phyloP scores from a whole-genome alignment of 2,888 invertebrate genomes.

The Holacanthella duospinosa region DNA sequence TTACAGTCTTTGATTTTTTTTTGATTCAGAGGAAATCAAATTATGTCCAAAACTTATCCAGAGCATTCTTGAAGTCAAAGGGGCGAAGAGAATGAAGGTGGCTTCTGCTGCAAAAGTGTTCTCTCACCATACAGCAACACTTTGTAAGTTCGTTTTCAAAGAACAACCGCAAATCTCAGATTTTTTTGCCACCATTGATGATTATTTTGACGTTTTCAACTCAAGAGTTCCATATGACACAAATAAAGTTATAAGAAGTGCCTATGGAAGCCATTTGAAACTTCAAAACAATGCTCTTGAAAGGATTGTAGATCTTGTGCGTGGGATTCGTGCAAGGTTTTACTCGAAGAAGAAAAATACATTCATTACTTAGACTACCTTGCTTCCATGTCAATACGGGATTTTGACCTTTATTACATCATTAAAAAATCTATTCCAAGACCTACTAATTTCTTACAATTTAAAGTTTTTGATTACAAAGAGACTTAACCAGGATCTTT shows the following conservation, averaged over 20 bases:
- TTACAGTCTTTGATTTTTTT: no score
- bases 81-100: neutral
- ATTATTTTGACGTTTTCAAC: neutral
- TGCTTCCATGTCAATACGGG: neutral
- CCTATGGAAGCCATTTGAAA: neutral
- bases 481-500: neutral
- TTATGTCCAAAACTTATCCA: neutral
- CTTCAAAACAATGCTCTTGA: neutral
- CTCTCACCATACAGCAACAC: neutral
- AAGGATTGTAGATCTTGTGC: neutral
- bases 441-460: neutral
- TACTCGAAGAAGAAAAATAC: neutral
- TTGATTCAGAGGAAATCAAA: neutral
- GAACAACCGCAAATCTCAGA: neutral
- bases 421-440: neutral
- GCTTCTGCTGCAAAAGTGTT: neutral
- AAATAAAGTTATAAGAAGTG: neutral
- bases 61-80: neutral
- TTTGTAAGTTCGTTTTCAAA: neutral
- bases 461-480: neutral
- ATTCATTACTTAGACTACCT: no score
- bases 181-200: neutral
- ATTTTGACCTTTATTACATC: neutral
- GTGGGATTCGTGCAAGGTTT: neutral
- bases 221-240: neutral